These are phyloP conservation scores for Lagria hirta DNA, from an alignment of 2,888 invertebrate genomes.

Conservation along the genomic window DNA sequence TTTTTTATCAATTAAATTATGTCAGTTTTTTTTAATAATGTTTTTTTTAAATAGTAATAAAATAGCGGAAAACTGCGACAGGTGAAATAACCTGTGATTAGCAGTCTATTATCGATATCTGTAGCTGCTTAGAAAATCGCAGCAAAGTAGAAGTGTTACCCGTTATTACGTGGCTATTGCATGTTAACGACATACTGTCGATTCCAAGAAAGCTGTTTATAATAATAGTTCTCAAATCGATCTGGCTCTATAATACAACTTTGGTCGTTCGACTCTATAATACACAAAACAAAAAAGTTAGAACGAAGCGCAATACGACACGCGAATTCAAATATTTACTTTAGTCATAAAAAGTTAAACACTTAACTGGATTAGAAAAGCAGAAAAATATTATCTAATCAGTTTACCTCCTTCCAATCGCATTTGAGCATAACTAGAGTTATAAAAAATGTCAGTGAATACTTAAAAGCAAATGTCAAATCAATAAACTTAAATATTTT, in stretches of 20 bases:
- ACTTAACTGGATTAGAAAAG: slow-evolving; percentile 12
- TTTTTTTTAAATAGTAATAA: no score
- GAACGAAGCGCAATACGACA: slow-evolving; percentile 14
- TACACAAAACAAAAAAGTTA: slow-evolving; percentile 22
- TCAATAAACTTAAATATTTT: no score
- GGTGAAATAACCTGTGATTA: slow-evolving; percentile 7
- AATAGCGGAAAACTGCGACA: slow-evolving; percentile 3
- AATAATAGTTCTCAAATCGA: slow-evolving; percentile 27
- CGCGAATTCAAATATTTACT: slow-evolving; percentile 19
- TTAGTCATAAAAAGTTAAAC: slow-evolving; percentile 7
- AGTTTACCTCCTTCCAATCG: no score
- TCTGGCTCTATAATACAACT: slow-evolving; percentile 17
- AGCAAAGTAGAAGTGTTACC: slow-evolving; percentile 27
- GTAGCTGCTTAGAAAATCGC: slow-evolving; percentile 11
- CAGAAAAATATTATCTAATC: slow-evolving; percentile 5
- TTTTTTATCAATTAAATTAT: no score
- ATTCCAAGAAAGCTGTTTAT: slow-evolving; percentile 40
- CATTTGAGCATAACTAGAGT: no score
- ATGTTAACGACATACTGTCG: slow-evolving; percentile 40
- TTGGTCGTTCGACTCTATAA: slow-evolving; percentile 21
- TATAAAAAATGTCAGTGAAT: no score
- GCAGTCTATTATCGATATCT: slow-evolving; percentile 6
- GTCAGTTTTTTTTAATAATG: no score
- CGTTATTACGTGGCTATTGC: slow-evolving; percentile 43
- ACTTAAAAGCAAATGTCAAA: no score